Evolutionary conservation across 2,113 vertebrate genomes (phyloP).

Genomic region (Oxygymnocypris stewartii): DNA sequence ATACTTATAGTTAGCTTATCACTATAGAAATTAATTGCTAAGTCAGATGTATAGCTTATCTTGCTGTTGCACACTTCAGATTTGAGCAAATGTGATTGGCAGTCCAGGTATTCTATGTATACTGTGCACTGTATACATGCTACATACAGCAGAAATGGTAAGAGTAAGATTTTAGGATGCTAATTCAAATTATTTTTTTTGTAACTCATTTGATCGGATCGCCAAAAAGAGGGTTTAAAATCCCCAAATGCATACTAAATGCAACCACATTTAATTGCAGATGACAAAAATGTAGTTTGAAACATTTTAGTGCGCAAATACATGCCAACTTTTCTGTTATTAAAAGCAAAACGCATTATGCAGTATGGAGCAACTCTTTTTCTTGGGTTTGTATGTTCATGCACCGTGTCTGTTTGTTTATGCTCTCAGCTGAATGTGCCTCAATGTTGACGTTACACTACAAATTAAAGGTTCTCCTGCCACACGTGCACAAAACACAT

Average conservation of each 20-base stretch:
- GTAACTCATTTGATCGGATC: too few species aligned
- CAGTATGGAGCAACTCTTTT: background rate
- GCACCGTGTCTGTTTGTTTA: slow-evolving; percentile 31
- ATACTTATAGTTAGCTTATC: background rate
- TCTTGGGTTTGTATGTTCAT: slow-evolving; percentile 20
- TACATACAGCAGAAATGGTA: too few species aligned
- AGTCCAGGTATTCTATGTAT: too few species aligned
- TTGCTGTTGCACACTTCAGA: background rate
- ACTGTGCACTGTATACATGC: background rate
- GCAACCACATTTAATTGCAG: too few species aligned
- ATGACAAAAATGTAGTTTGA: too few species aligned
- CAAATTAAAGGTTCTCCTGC: slow-evolving; percentile 20
- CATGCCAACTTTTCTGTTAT: too few species aligned
- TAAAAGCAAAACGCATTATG: background rate
- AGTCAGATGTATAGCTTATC: background rate
- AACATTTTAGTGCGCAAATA: too few species aligned
- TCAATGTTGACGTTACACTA: slow-evolving; percentile 34
- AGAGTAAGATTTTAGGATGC: background rate
- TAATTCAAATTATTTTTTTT: background rate
- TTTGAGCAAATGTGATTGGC: background rate
- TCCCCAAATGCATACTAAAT: too few species aligned
- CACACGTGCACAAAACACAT: slow-evolving; percentile 37
- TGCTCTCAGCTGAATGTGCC: slow-evolving; percentile 12
- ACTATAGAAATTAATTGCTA: background rate
- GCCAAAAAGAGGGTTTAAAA: too few species aligned